These are phyloP conservation scores for Ailurus styani DNA, from an alignment of 2,113 vertebrate genomes.

Conservation along the genomic window DNA sequence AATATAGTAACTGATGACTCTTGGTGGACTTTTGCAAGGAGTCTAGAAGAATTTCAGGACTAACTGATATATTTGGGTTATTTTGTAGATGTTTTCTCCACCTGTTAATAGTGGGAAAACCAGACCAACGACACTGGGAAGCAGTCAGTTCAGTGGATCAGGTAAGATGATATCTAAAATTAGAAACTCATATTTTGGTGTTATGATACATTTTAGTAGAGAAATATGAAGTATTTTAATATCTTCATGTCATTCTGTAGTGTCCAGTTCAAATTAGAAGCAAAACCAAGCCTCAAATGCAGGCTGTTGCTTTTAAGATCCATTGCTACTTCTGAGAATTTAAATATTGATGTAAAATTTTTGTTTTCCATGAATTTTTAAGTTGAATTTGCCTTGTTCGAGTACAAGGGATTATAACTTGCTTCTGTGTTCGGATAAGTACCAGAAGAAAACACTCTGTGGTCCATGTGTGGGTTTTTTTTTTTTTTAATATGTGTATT, in stretches of 20 bases:
- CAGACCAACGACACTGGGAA: slow-evolving; percentile 95
- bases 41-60: slow-evolving; percentile 48
- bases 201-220: slow-evolving; percentile 5
- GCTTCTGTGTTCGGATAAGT: background rate
- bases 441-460: background rate
- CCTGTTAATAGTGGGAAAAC: slow-evolving; percentile 97
- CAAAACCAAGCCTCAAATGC: background rate
- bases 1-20: slow-evolving; percentile 12
- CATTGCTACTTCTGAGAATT: slow-evolving; percentile 23
- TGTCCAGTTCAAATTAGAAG: slow-evolving; percentile 16
- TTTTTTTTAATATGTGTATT: background rate
- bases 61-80: slow-evolving; percentile 23
- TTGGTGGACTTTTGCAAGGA: background rate
- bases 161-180: slow-evolving; percentile 84
- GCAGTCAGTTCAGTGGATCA: slow-evolving; percentile 97
- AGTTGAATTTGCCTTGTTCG: slow-evolving; percentile 5
- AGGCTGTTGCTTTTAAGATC: background rate
- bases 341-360: background rate
- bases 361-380: slow-evolving; percentile 18
- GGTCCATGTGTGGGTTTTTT: background rate
- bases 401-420: background rate
- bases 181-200: background rate
- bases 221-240: slow-evolving; percentile 25
- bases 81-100: slow-evolving; percentile 98
- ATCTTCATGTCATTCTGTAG: background rate